Percentiles rank a stretch among this genome's conserved stretches.
Evolutionary conservation across 2,113 vertebrate species (phyloP).

Genomic region (Macquaria australasica): DNA sequence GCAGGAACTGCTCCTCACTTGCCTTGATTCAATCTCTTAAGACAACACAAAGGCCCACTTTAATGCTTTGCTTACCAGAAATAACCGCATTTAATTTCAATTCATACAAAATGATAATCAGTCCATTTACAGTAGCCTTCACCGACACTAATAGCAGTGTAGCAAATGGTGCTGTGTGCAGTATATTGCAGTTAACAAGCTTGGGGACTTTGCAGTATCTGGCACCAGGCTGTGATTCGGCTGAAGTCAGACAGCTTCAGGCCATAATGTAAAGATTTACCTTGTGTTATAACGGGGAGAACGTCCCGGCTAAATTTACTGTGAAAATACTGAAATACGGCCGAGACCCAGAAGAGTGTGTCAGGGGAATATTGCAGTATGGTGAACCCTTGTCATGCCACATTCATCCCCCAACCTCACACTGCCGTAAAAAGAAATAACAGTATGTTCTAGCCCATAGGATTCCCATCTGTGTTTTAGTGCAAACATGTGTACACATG

Average conservation of each 20-base stretch:
- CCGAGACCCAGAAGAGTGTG: conserved; percentile 17
- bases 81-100: conserved; percentile 13
- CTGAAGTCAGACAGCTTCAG: conserved; percentile 44
- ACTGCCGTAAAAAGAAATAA: conserved; percentile 11
- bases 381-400: conserved; percentile 28
- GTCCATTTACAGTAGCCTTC: conserved; percentile 26
- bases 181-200: conserved; percentile 55
- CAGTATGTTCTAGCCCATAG: conserved; percentile 31
- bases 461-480: conserved; percentile 49
- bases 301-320: conserved; percentile 48
- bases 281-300: conserved; percentile 16
- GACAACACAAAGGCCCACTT: not conserved
- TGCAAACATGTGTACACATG: conserved; percentile 24
- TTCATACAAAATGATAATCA: conserved; percentile 15
- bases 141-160: conserved; percentile 30
- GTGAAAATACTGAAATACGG: conserved; percentile 53
- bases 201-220: conserved; percentile 41
- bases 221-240: conserved; percentile 51
- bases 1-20: not conserved
- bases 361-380: not conserved
- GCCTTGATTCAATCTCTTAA: not conserved
- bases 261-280: conserved; percentile 65
- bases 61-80: conserved; percentile 13
- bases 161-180: conserved; percentile 28
- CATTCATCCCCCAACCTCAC: conserved; percentile 6